Percentiles rank a stretch among this genome's conserved stretches.
Evolutionary conservation across 1,140 invertebrate genomes (phyloP).

Genomic region (Drosophila ironensis): DNA sequence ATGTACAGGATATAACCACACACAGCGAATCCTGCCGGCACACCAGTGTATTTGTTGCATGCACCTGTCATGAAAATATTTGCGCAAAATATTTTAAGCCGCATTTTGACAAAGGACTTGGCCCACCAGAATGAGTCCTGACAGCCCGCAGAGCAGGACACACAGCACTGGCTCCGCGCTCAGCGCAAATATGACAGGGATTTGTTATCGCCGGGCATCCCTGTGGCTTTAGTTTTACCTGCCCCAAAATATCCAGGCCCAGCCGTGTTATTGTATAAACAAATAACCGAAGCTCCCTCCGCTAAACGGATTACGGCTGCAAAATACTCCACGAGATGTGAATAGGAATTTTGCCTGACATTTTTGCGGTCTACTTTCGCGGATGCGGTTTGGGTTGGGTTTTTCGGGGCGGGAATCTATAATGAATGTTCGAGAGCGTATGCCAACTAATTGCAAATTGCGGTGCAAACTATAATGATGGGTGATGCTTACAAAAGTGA

Average conservation of each 20-base stretch:
- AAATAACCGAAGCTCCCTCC: conserved; percentile 16
- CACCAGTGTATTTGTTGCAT: conserved; percentile 23
- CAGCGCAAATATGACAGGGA: conserved; percentile 34
- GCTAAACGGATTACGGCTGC: conserved; percentile 28
- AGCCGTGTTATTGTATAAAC: conserved; percentile 29
- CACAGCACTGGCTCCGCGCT: too few relatives aligned
- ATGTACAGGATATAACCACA: background rate
- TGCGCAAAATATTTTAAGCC: conserved; percentile 76
- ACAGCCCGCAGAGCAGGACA: conserved; percentile 3
- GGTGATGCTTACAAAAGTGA: background rate
- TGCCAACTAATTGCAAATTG: conserved; percentile 30
- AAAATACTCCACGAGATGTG: conserved; percentile 13
- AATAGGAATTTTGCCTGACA: conserved; percentile 11
- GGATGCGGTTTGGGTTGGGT: background rate
- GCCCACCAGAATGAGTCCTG: conserved; percentile 16
- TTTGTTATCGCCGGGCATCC: conserved; percentile 13
- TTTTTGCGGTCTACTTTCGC: conserved; percentile 17
- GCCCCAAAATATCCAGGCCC: conserved; percentile 1
- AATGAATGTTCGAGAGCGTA: conserved; percentile 20
- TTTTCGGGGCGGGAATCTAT: background rate
- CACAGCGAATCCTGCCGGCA: background rate
- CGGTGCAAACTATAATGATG: conserved; percentile 8
- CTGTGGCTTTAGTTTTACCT: conserved; percentile 16
- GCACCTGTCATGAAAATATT: conserved; percentile 76
- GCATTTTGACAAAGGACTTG: conserved; percentile 74